Evolutionary conservation across 2,888 invertebrate genomes (phyloP).

Genomic region (Pemphredon lugubris): DNA sequence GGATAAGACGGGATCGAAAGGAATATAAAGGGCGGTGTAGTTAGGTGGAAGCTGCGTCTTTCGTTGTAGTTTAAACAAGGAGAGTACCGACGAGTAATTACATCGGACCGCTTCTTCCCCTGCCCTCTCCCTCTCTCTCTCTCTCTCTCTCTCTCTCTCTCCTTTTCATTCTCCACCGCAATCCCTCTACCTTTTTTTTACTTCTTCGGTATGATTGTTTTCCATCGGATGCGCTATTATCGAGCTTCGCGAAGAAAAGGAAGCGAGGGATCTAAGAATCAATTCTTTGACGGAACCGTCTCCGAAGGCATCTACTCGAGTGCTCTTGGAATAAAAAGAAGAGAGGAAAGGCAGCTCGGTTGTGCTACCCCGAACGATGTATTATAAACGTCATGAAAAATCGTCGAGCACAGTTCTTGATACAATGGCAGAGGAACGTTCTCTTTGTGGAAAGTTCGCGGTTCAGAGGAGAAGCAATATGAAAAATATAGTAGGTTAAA

Average conservation of each 20-base stretch:
- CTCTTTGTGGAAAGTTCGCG: background rate
- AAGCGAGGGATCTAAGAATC: conserved; percentile 36
- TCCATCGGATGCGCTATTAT: conserved; percentile 44
- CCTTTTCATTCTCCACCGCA: conserved; percentile 3
- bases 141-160: background rate
- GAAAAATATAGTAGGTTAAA: background rate
- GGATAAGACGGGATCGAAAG: conserved; percentile 22
- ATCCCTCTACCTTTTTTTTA: background rate
- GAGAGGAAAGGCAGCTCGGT: background rate
- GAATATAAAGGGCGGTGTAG: background rate
- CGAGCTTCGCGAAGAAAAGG: too few species aligned
- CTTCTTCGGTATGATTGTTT: conserved; percentile 51
- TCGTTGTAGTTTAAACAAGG: conserved; percentile 19
- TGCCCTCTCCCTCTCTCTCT: background rate
- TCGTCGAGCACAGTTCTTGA: background rate
- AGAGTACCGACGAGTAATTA: conserved; percentile 60
- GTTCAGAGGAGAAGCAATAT: background rate
- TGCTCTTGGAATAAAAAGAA: background rate
- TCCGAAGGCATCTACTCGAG: conserved; percentile 38
- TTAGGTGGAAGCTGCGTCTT: conserved; percentile 15
- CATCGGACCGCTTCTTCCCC: conserved; percentile 41
- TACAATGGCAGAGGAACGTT: background rate
- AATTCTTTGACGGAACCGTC: conserved; percentile 34
- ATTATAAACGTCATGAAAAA: conserved; percentile 29
- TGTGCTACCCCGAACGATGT: background rate